These are phyloP conservation scores for Globodera ellingtonae DNA, from an alignment of 1,140 invertebrate genomes.

Conservation along the genomic window DNA sequence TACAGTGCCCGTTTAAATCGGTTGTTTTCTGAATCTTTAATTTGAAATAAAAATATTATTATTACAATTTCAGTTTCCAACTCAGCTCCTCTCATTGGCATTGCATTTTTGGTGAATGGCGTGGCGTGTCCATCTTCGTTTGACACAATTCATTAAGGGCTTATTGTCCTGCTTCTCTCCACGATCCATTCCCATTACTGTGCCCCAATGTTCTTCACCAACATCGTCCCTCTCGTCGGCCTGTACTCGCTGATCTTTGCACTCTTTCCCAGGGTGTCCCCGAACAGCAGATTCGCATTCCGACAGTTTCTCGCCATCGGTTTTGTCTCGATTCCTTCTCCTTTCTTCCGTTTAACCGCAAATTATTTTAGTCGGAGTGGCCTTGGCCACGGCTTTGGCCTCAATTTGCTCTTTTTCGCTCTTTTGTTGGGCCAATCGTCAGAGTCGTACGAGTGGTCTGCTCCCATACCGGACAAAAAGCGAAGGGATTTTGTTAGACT, in stretches of 20 bases:
- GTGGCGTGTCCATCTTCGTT: not conserved
- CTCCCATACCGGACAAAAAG: not conserved
- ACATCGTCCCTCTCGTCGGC: slow-evolving; percentile 12
- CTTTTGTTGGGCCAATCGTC: slow-evolving; percentile 11
- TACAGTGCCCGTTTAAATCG: slow-evolving; percentile 43
- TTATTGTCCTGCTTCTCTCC: slow-evolving; percentile 6
- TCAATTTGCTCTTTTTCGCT: slow-evolving; percentile 18
- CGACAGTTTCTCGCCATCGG: slow-evolving; percentile 20
- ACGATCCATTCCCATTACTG: slow-evolving; percentile 17
- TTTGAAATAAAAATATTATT: no score
- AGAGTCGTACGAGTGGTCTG: not conserved
- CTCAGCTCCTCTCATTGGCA: slow-evolving; percentile 43
- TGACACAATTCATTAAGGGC: not conserved
- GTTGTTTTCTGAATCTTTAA: not conserved
- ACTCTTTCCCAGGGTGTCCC: slow-evolving; percentile 12
- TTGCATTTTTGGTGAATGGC: not conserved
- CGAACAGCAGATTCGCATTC: not conserved
- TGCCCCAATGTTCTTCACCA: slow-evolving; percentile 8
- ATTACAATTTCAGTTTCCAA: slow-evolving; percentile 42
- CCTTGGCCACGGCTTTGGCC: not conserved
- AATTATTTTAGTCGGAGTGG: not conserved
- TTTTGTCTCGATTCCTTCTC: not conserved
- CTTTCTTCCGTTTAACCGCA: not conserved
- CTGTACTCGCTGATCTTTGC: slow-evolving; percentile 27
- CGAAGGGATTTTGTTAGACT: not conserved